Evolutionary conservation across 2,888 invertebrate genomes (phyloP), one percentile per base, ranked within the genome.

Genomic region (Drosophila bunnanda): DNA sequence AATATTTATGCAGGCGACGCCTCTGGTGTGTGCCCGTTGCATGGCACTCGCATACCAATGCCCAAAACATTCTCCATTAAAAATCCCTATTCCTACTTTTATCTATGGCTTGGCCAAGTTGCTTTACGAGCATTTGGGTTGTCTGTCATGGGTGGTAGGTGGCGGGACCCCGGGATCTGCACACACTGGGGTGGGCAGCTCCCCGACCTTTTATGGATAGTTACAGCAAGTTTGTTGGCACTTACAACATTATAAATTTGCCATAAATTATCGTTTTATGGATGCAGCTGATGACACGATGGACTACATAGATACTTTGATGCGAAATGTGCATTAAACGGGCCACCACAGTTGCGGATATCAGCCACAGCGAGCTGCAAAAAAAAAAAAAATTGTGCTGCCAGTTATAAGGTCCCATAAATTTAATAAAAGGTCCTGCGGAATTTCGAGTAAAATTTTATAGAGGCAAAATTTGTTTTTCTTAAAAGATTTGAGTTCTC

Each of bases 231-330:
- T 89, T 82, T 82, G 82, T 82, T 86, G 84, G 88, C 82, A 89
- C 88, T 89, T 83, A 87, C 88, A 83, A 80, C 82, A 89, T 87
- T 82, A 89, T 82, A 89, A 89, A 82, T 83, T 86, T 83, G 78
- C 81, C 68, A 87, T 87, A 82, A 82, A 83, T 89, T 87, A 89
- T 89, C 66, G 73, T 89, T 82, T 86, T 80, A 83, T 83, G 84
- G 69, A 70, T 68, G 61, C 68, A 64, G 62, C 46, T 61, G 76
- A 74, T 80, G 88, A 79, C 79, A 75, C 53, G 68, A 44, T 34
- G 75, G 70, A 71, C 72, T 48, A 79, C 71, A 75, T 69, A 68
- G 67, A 58, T 46, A 73, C 77, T 67, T 87, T 83, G 81, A 86
- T 77, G 61, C 54, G 55, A 74, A 80, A 74, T 65, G 60, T 53